Conservation (phyloP, 2,797 vertebrate species). For the Lithobates sylvaticus region DNA sequence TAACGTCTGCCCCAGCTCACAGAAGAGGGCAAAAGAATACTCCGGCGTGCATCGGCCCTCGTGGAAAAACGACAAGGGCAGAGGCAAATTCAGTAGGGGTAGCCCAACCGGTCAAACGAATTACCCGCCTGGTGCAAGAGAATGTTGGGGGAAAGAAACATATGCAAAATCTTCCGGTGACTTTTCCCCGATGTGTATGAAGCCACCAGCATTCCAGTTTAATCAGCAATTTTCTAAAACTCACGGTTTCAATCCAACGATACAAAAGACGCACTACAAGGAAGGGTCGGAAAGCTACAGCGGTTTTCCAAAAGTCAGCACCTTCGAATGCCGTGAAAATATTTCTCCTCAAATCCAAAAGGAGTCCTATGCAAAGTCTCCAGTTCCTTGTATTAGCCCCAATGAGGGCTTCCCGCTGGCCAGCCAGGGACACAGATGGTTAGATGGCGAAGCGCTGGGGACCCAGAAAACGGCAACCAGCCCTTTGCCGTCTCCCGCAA, state of each 20-base stretch:
- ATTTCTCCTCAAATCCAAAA: constrained; percentile 31
- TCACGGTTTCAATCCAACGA: constrained; percentile 36
- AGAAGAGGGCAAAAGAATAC: constrained; percentile 36
- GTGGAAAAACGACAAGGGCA: constrained; percentile 60
- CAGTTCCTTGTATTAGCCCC: constrained; percentile 46
- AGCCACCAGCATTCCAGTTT: not conserved
- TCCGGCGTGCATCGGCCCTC: constrained; percentile 38
- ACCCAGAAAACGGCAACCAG: constrained; percentile 53
- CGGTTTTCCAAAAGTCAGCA: constrained; percentile 39
- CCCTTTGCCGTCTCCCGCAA: constrained; percentile 57
- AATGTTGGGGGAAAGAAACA: constrained; percentile 64
- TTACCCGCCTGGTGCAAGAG: constrained; percentile 33
- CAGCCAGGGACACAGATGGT: constrained; percentile 12
- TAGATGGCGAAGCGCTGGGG: constrained; percentile 54
- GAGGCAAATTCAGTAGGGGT: constrained; percentile 54
- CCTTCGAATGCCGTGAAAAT: constrained; percentile 59
- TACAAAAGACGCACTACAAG: constrained; percentile 51
- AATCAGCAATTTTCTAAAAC: constrained; percentile 57
- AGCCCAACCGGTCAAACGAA: constrained; percentile 36
- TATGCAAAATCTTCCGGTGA: constrained; percentile 52
- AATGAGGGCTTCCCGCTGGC: constrained; percentile 58
- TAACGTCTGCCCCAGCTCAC: constrained; percentile 42
- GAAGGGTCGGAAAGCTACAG: constrained; percentile 19
- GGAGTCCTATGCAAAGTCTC: constrained; percentile 48
- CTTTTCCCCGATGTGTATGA: constrained; percentile 49